These are phyloP conservation scores for Seriola aureovittata DNA, from an alignment of 2,113 vertebrate species.

Conservation along the genomic window DNA sequence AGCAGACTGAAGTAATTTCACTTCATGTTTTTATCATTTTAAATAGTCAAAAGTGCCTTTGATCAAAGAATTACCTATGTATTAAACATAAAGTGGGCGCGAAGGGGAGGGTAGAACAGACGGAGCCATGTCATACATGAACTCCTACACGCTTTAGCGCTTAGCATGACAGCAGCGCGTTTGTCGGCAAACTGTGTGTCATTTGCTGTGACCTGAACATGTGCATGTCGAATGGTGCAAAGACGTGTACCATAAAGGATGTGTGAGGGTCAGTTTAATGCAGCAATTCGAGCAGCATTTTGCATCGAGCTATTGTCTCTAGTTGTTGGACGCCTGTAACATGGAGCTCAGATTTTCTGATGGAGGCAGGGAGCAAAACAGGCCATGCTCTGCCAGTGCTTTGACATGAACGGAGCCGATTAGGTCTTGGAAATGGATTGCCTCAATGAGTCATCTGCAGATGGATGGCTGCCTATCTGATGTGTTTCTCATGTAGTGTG, in stretches of 20 bases:
- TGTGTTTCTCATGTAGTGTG: conserved; percentile 76
- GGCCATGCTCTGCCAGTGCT: conserved; percentile 9
- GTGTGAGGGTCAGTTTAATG: neutral
- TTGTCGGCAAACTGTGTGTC: conserved; percentile 14
- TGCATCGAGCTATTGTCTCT: neutral
- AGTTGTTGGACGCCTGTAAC: neutral
- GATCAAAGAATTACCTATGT: conserved; percentile 1
- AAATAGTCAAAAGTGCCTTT: neutral
- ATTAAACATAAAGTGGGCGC: conserved; percentile 12
- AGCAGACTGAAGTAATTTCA: neutral
- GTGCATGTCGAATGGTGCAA: neutral
- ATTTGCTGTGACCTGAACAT: neutral
- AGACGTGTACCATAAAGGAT: neutral
- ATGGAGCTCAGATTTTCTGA: conserved; percentile 13
- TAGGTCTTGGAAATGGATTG: conserved; percentile 34
- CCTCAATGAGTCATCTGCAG: conserved; percentile 53
- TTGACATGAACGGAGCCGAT: conserved; percentile 33
- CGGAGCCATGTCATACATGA: conserved; percentile 30
- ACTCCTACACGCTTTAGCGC: conserved; percentile 51
- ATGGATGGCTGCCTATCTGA: conserved; percentile 65
- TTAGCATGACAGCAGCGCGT: conserved; percentile 31
- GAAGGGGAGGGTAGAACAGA: neutral
- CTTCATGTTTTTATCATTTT: neutral
- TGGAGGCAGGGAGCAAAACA: conserved; percentile 2
- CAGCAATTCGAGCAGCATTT: neutral